Evolutionary conservation across 1,140 invertebrate genomes (phyloP).

Genomic region (Apolygus lucorum): DNA sequence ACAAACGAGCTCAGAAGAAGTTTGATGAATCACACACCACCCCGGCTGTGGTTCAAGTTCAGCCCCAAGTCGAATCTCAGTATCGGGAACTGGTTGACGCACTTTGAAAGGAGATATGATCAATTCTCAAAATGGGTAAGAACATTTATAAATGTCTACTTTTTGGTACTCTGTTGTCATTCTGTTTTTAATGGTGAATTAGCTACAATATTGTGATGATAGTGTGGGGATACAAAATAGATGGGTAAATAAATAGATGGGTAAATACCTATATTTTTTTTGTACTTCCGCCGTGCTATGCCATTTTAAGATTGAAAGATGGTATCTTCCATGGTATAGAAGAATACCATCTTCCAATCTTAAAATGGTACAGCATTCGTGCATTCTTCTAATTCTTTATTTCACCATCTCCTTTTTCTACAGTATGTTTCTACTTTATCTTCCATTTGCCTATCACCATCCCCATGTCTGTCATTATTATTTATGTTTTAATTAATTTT

Average conservation of each 20-base stretch:
- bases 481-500: not conserved
- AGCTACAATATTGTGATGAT: too few species aligned
- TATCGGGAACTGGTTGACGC: not conserved
- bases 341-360: not conserved
- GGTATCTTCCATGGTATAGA: not conserved
- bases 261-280: not conserved
- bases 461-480: not conserved
- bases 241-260: not conserved
- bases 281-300: not conserved
- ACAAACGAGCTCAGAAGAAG: not conserved
- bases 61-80: not conserved
- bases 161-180: too few species aligned
- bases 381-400: not conserved
- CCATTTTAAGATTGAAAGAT: not conserved
- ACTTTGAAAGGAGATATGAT: not conserved
- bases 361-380: not conserved
- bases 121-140: conserved; percentile 6
- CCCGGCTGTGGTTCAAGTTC: not conserved
- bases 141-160: not conserved
- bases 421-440: not conserved
- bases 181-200: too few species aligned
- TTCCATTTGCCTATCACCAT: not conserved
- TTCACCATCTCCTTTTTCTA: not conserved
- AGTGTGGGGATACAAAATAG: not conserved
- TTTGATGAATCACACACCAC: not conserved